A percentile compares a stretch with the other conserved stretches of the same genome.
phyloP scores from a whole-genome alignment of 2,888 invertebrate species.

The Syritta pipiens region DNA sequence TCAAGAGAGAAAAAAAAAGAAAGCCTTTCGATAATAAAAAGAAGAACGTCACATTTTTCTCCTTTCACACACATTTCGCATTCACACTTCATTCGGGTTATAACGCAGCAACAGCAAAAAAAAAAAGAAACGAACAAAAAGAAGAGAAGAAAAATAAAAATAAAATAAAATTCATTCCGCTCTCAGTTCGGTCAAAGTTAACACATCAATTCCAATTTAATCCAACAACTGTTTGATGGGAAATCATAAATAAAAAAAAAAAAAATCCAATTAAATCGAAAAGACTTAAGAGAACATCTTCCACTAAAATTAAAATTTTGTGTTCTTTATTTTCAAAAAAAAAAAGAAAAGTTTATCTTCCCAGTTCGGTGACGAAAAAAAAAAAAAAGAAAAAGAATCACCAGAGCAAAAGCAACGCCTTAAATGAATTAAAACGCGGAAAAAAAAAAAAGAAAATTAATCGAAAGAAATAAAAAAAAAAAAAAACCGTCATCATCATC shows the following conservation, averaged over 20 bases:
- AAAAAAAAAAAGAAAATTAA: too few relatives aligned
- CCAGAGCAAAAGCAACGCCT: constrained; percentile 10
- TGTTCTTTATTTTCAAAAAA: too few relatives aligned
- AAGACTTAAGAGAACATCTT: constrained; percentile 11
- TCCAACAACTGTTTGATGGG: too few relatives aligned
- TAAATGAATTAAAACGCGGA: too few relatives aligned
- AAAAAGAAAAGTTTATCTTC: too few relatives aligned
- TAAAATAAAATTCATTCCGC: neutral
- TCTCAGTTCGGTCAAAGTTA: neutral
- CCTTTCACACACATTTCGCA: constrained; percentile 17
- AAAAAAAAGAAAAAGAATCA: neutral
- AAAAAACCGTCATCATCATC: neutral
- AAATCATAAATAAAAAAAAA: neutral
- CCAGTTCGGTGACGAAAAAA: too few relatives aligned
- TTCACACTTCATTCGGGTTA: constrained; percentile 15
- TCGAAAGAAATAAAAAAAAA: too few relatives aligned
- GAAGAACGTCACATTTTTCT: constrained; percentile 35
- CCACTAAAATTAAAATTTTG: too few relatives aligned
- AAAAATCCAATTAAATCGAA: neutral
- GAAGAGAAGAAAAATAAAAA: too few relatives aligned
- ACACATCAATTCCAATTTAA: neutral
- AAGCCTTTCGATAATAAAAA: constrained; percentile 23
- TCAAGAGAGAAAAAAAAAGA: constrained; percentile 34
- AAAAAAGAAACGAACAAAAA: neutral
- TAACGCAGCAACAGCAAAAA: too few relatives aligned